phyloP scores from a whole-genome alignment of 2,113 vertebrate species.

The Epinephelus lanceolatus region DNA sequence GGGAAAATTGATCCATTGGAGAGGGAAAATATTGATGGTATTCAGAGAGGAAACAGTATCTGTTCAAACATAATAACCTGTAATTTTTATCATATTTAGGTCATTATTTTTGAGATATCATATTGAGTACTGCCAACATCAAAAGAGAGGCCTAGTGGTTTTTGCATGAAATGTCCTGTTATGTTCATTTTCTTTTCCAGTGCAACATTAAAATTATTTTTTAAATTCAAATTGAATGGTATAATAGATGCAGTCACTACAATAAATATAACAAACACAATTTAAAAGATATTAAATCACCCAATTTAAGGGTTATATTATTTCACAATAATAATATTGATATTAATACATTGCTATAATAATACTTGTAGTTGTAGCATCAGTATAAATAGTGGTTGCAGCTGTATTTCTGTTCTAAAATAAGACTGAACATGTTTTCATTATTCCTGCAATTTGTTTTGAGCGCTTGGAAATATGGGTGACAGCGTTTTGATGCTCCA shows the following conservation, averaged over 20 bases:
- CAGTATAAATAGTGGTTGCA: not conserved
- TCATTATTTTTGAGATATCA: slow-evolving; percentile 4
- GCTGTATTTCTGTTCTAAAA: slow-evolving; percentile 30
- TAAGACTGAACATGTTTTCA: slow-evolving; percentile 57
- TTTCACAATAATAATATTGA: not conserved
- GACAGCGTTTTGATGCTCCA: slow-evolving; percentile 39
- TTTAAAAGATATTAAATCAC: not conserved
- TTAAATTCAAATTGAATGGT: not conserved
- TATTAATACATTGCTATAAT: not conserved
- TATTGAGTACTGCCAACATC: not conserved
- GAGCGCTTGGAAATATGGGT: not conserved
- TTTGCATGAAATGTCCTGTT: not conserved
- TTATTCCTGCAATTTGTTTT: slow-evolving; percentile 69
- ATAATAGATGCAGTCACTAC: not conserved
- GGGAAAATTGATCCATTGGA: not conserved
- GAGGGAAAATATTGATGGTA: slow-evolving; percentile 10
- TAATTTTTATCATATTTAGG: not conserved
- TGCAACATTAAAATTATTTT: not conserved
- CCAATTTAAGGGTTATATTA: not conserved
- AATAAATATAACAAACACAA: too few relatives aligned
- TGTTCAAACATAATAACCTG: not conserved
- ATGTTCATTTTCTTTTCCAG: not conserved
- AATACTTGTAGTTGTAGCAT: not conserved
- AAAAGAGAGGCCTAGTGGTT: not conserved
- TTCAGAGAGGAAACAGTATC: slow-evolving; percentile 8